phyloP scores from a whole-genome alignment of 2,113 vertebrate species.

The Tamias sibiricus region DNA sequence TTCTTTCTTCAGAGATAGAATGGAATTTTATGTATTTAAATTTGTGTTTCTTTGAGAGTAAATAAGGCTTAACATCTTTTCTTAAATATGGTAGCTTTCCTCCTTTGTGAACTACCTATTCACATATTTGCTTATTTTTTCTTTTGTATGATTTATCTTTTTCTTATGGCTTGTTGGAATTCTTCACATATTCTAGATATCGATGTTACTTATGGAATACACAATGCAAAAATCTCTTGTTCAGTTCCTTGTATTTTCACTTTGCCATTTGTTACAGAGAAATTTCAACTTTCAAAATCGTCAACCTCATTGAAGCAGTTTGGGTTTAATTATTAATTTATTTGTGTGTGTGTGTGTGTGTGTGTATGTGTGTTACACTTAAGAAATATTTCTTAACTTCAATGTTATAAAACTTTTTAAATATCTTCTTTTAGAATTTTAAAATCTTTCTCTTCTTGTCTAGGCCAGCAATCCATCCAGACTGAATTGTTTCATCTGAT shows the following conservation, averaged over 20 bases:
- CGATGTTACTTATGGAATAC: neutral
- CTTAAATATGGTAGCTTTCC: neutral
- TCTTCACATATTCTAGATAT: slow-evolving; percentile 20
- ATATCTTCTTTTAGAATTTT: slow-evolving; percentile 39
- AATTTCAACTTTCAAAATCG: slow-evolving; percentile 16
- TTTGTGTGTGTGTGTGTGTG: too few relatives aligned
- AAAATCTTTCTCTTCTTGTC: neutral
- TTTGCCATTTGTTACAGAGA: neutral
- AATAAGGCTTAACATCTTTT: neutral
- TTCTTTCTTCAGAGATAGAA: neutral
- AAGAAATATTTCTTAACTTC: neutral
- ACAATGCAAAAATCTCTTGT: slow-evolving; percentile 11
- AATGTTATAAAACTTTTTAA: neutral
- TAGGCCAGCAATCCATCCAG: neutral
- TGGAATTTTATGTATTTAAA: slow-evolving; percentile 38
- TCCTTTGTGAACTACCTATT: neutral
- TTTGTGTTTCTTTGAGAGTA: neutral
- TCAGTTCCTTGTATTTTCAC: slow-evolving; percentile 28
- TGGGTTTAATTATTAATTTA: too few relatives aligned
- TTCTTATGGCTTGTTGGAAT: neutral
- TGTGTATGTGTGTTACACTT: neutral
- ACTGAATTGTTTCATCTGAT: neutral
- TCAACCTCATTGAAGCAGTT: slow-evolving; percentile 16
- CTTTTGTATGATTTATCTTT: neutral
- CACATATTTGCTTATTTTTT: neutral